phyloP scores from a whole-genome alignment of 2,797 vertebrate species.

The Limosa lapponica region DNA sequence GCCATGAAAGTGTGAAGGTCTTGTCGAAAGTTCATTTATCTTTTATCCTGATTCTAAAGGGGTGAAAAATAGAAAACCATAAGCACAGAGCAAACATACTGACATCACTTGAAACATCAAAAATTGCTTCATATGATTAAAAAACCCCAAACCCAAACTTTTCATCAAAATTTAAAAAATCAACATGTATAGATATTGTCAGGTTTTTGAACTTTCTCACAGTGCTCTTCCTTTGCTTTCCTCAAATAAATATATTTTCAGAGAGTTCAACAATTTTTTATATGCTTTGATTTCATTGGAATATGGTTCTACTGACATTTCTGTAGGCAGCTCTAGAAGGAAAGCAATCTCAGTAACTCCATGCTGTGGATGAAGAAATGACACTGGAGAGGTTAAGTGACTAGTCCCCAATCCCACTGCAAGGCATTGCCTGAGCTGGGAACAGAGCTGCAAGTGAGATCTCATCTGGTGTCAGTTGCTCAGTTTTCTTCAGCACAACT shows the following conservation, averaged over 20 bases:
- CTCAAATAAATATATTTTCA: background rate
- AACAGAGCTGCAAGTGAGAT: background rate
- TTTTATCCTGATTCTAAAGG: background rate
- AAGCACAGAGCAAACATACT: background rate
- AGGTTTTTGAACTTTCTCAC: background rate
- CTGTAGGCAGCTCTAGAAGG: background rate
- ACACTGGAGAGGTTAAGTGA: background rate
- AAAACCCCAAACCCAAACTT: background rate
- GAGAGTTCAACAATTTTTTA: background rate
- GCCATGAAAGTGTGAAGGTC: rapidly evolving
- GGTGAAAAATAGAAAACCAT: background rate
- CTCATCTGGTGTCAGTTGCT: rapidly evolving
- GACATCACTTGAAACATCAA: background rate
- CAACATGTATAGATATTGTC: rapidly evolving
- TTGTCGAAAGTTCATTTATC: background rate
- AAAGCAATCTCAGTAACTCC: background rate
- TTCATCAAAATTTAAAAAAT: background rate
- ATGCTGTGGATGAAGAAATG: rapidly evolving
- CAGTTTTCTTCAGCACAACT: background rate
- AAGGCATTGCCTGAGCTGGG: background rate
- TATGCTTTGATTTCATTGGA: background rate
- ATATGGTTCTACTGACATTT: background rate
- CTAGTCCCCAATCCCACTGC: background rate
- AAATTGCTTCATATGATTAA: background rate
- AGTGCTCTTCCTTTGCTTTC: background rate